phyloP scores from a whole-genome alignment of 2,888 invertebrate genomes.

The Gastrophysa polygoni region DNA sequence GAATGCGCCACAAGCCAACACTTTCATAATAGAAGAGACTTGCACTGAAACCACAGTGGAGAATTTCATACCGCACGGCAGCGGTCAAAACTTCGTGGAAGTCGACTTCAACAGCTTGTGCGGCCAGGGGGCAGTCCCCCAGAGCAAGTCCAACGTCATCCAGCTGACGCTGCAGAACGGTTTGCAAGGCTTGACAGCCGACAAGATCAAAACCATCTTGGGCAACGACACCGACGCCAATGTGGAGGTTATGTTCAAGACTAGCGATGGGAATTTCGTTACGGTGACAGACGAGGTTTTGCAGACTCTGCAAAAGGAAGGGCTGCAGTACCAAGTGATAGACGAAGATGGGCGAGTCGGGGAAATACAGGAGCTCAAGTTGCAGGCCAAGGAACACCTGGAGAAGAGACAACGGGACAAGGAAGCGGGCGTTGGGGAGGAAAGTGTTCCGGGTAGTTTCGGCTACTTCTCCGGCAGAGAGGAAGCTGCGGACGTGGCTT shows the following conservation, averaged over 20 bases:
- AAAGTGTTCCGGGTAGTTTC: too few species aligned
- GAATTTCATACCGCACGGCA: slow-evolving; percentile 52
- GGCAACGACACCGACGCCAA: slow-evolving; percentile 56
- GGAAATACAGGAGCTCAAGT: slow-evolving; percentile 51
- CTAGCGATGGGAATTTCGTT: slow-evolving; percentile 68
- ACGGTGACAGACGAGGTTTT: slow-evolving; percentile 69
- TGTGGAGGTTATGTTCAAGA: slow-evolving; percentile 67
- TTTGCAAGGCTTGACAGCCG: slow-evolving; percentile 42
- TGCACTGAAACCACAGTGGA: slow-evolving; percentile 56
- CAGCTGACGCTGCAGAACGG: slow-evolving; percentile 35
- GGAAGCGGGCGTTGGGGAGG: not conserved
- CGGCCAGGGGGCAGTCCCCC: slow-evolving; percentile 8
- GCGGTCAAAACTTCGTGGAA: slow-evolving; percentile 35
- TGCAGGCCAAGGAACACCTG: slow-evolving; percentile 29
- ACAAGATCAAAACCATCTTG: slow-evolving; percentile 52
- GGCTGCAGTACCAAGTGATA: slow-evolving; percentile 40
- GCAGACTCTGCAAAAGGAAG: slow-evolving; percentile 51
- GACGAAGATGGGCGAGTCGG: slow-evolving; percentile 54
- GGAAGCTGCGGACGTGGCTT: too few species aligned
- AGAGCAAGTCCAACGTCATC: slow-evolving; percentile 32
- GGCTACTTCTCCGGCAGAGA: too few species aligned
- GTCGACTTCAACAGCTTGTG: slow-evolving; percentile 34
- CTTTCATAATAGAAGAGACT: slow-evolving; percentile 55
- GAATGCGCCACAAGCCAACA: slow-evolving; percentile 50
- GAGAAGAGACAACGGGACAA: not conserved